phyloP scores from a whole-genome alignment of 2,888 invertebrate genomes.

The Callosobruchus maculatus region DNA sequence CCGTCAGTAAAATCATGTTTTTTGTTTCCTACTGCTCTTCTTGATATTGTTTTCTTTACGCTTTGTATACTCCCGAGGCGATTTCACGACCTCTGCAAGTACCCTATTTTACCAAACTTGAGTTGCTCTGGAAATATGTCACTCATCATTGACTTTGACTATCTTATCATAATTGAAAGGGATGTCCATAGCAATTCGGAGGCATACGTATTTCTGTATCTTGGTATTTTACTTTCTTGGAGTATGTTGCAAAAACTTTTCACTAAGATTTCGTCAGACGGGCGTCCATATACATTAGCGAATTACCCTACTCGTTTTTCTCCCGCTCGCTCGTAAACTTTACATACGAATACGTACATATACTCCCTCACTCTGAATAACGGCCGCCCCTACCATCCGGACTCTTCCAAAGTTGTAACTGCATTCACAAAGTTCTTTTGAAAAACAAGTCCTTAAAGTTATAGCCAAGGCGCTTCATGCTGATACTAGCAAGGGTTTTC shows the following conservation, averaged over 20 bases:
- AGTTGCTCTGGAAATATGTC: too few species aligned
- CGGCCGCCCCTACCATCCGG: background rate
- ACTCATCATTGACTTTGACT: too few species aligned
- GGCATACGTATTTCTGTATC: too few species aligned
- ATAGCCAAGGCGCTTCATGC: background rate
- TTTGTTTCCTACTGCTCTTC: too few species aligned
- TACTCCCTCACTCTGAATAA: background rate
- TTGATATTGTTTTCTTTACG: too few species aligned
- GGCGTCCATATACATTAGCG: background rate
- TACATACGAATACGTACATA: background rate
- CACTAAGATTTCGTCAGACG: background rate
- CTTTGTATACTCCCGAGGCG: too few species aligned
- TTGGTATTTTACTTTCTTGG: background rate
- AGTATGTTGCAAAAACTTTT: background rate
- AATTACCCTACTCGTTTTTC: background rate
- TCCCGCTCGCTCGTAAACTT: background rate
- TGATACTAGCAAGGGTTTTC: background rate
- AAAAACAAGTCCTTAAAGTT: background rate
- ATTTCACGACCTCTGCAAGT: too few species aligned
- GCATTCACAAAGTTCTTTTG: background rate
- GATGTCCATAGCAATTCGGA: too few species aligned
- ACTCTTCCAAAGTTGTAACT: background rate
- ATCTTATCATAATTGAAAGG: too few species aligned
- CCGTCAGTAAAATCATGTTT: too few species aligned
- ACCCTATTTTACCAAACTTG: too few species aligned